phyloP scores from a whole-genome alignment of 2,888 invertebrate genomes.

The Phragmatobia fuliginosa region DNA sequence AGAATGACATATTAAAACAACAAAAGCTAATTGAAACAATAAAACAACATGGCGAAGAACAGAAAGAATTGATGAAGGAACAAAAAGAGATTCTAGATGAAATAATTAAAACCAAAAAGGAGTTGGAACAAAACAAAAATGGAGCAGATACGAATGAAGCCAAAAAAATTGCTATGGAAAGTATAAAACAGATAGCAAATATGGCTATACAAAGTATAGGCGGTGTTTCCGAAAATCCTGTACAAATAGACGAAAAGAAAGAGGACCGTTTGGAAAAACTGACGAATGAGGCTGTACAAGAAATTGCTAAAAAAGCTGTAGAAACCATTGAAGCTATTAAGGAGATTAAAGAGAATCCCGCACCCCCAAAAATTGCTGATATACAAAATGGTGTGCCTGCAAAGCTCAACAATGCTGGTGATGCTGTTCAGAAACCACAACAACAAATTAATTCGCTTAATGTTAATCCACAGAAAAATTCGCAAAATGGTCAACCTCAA shows the following conservation, averaged over 20 bases:
- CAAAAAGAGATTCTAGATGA: slow-evolving; percentile 89
- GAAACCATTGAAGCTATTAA: slow-evolving; percentile 80
- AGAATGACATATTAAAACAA: slow-evolving; percentile 71
- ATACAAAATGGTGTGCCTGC: slow-evolving; percentile 20
- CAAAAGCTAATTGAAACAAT: slow-evolving; percentile 87
- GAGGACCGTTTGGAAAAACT: slow-evolving; percentile 64
- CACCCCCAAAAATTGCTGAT: slow-evolving; percentile 18
- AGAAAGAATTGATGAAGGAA: slow-evolving; percentile 89
- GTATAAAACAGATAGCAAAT: slow-evolving; percentile 82
- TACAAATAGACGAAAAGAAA: slow-evolving; percentile 53
- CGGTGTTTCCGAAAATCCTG: slow-evolving; percentile 74
- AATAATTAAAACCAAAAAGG: slow-evolving; percentile 85
- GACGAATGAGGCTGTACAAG: slow-evolving; percentile 76
- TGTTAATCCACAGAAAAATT: not conserved
- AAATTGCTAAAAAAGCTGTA: slow-evolving; percentile 81
- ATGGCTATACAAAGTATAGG: slow-evolving; percentile 80
- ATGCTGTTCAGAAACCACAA: slow-evolving; percentile 18
- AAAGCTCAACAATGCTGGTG: not conserved
- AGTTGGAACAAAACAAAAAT: slow-evolving; percentile 79
- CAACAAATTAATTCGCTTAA: slow-evolving; percentile 4
- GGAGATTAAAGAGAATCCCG: slow-evolving; percentile 70
- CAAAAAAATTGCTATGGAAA: slow-evolving; percentile 83
- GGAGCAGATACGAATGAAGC: slow-evolving; percentile 77
- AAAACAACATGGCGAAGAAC: slow-evolving; percentile 89
- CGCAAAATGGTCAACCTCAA: not conserved